Conservation (phyloP, 2,888 invertebrate species). For the Drosophila mettleri region DNA sequence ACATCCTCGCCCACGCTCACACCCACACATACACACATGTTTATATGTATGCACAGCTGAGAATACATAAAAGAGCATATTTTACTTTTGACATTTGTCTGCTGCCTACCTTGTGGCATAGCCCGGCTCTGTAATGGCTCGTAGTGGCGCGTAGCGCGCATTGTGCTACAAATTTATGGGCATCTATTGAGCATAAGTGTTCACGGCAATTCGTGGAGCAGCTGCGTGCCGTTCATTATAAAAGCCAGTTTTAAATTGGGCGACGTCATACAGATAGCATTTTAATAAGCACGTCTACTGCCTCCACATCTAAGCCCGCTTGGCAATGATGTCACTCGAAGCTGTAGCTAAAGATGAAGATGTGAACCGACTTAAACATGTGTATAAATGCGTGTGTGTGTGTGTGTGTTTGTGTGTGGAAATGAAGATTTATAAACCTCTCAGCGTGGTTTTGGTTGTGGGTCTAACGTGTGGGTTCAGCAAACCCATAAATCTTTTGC, state of each 20-base stretch:
- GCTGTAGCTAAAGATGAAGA: slow-evolving; percentile 21
- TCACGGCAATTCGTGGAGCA: slow-evolving; percentile 66
- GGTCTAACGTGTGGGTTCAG: slow-evolving; percentile 56
- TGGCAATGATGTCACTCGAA: slow-evolving; percentile 45
- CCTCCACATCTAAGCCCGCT: slow-evolving; percentile 14
- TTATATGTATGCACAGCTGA: slow-evolving; percentile 11
- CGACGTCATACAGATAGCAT: slow-evolving; percentile 51
- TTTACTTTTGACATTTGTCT: slow-evolving; percentile 63
- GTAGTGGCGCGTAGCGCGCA: slow-evolving; percentile 17
- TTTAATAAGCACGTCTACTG: slow-evolving; percentile 62
- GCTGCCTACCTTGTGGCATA: slow-evolving; percentile 37
- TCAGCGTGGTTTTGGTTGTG: slow-evolving; percentile 37
- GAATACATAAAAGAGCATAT: slow-evolving; percentile 38
- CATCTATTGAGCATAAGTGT: slow-evolving; percentile 74
- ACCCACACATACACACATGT: neutral
- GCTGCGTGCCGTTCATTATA: slow-evolving; percentile 50
- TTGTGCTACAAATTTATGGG: slow-evolving; percentile 50
- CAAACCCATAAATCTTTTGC: slow-evolving; percentile 75
- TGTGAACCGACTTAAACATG: neutral
- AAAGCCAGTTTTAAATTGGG: slow-evolving; percentile 50
- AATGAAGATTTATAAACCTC: slow-evolving; percentile 74
- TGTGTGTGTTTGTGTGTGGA: slow-evolving; percentile 33
- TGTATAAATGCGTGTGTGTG: slow-evolving; percentile 19
- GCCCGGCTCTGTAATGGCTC: slow-evolving; percentile 62
- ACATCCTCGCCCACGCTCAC: neutral